These are phyloP conservation scores for Alces alces DNA, from an alignment of 2,113 vertebrate genomes.

Conservation along the genomic window DNA sequence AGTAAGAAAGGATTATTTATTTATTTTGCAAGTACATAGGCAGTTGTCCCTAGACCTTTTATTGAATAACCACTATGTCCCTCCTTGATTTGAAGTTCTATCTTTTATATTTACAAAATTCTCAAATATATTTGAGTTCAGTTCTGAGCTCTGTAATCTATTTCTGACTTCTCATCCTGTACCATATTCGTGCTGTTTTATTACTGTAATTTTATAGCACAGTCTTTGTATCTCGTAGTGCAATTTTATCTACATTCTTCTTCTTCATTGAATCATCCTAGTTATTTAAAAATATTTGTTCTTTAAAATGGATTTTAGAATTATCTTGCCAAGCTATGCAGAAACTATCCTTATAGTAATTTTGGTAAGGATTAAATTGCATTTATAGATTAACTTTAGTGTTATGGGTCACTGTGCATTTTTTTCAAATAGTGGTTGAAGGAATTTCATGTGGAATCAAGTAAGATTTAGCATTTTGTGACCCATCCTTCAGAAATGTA, in stretches of 20 bases:
- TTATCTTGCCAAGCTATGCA: conserved; percentile 31
- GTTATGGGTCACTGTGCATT: background rate
- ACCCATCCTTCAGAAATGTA: background rate
- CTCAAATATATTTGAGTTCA: background rate
- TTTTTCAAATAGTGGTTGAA: conserved; percentile 24
- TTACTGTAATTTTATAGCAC: conserved; percentile 58
- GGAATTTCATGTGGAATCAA: conserved; percentile 11
- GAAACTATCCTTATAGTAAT: background rate
- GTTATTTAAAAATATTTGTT: conserved; percentile 52
- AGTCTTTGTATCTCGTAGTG: conserved; percentile 32
- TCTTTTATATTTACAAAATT: conserved; percentile 34
- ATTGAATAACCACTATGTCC: background rate
- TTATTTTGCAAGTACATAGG: background rate
- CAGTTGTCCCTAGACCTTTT: background rate
- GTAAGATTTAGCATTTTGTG: background rate
- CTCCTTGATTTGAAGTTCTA: background rate
- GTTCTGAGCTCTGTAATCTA: conserved; percentile 30
- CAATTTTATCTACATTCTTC: conserved; percentile 36
- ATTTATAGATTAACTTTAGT: conserved; percentile 6
- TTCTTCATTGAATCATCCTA: conserved; percentile 34
- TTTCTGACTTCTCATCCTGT: conserved; percentile 30
- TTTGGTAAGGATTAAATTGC: conserved; percentile 28
- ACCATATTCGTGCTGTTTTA: conserved; percentile 53
- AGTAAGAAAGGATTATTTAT: background rate
- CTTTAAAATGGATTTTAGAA: conserved; percentile 38